Evolutionary conservation across 2,797 vertebrate species (phyloP).

Genomic region (Euthynnus affinis): DNA sequence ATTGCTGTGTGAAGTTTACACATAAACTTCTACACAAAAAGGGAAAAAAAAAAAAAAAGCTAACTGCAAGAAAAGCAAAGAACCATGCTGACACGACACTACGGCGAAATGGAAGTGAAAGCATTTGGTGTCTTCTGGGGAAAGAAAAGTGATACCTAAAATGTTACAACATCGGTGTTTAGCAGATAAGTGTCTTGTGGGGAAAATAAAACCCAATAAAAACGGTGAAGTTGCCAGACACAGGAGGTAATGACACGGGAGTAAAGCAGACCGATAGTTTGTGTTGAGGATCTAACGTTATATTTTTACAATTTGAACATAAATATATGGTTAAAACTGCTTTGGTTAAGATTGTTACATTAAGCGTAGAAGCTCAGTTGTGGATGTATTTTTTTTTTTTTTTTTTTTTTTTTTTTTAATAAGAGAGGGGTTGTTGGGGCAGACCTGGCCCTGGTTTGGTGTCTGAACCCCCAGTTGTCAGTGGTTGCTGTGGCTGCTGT

Average conservation of each 20-base stretch:
- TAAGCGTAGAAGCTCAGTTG: not conserved
- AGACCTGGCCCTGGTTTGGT: constrained; percentile 83
- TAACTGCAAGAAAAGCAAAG: constrained; percentile 25
- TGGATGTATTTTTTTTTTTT: not conserved
- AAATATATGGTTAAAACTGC: not conserved
- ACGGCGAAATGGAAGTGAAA: constrained; percentile 63
- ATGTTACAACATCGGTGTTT: not conserved
- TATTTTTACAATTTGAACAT: not conserved
- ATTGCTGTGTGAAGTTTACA: not conserved
- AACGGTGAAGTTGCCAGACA: not conserved
- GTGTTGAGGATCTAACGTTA: not conserved
- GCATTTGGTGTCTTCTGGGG: not conserved
- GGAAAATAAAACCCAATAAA: not conserved
- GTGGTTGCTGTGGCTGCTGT: constrained; percentile 72
- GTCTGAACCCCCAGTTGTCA: constrained; percentile 70
- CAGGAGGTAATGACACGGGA: not conserved
- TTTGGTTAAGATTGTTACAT: not conserved
- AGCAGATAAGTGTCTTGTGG: not conserved
- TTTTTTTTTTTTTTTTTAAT: not conserved
- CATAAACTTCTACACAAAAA: not conserved
- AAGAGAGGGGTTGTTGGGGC: constrained; percentile 22
- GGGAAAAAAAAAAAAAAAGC: not conserved
- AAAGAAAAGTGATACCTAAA: constrained; percentile 9
- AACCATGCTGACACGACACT: constrained; percentile 9
- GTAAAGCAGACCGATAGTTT: too few relatives aligned